Percentiles rank a stretch among this genome's conserved stretches.
These are phyloP conservation scores for Diabrotica virgifera DNA, from an alignment of 1,140 invertebrate genomes.

Conservation along the genomic window DNA sequence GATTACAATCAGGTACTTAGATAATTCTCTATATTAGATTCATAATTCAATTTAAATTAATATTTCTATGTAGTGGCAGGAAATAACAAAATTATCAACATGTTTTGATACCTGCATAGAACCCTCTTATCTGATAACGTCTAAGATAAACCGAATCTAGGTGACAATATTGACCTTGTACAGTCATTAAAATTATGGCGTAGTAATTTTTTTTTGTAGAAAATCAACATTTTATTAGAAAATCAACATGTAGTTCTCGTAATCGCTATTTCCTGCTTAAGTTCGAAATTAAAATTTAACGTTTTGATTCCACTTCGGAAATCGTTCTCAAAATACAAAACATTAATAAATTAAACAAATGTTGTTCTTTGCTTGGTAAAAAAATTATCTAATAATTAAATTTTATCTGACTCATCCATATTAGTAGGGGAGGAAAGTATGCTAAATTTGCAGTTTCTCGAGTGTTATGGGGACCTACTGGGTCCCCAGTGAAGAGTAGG, in stretches of 20 bases:
- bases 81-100: slow-evolving; percentile 1
- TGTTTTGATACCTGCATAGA: slow-evolving; percentile 9
- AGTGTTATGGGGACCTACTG: too few relatives aligned
- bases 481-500: too few relatives aligned
- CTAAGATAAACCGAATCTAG: slow-evolving; percentile 7
- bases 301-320: too few relatives aligned
- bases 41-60: not conserved
- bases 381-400: too few relatives aligned
- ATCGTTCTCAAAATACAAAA: too few relatives aligned
- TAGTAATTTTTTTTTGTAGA: not conserved
- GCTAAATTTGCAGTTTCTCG: too few relatives aligned
- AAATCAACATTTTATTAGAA: not conserved
- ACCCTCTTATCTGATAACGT: not conserved
- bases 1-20: not conserved
- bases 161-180: slow-evolving; percentile 8
- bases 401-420: too few relatives aligned
- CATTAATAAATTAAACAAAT: too few relatives aligned
- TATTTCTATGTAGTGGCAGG: slow-evolving; percentile 1
- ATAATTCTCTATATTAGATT: not conserved
- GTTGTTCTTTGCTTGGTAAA: too few relatives aligned
- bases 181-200: not conserved
- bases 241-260: not conserved
- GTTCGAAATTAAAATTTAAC: too few relatives aligned
- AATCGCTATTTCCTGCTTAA: not conserved
- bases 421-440: too few relatives aligned